Evolutionary conservation across 2,113 vertebrate genomes (phyloP).

Genomic region (Kryptolebias marmoratus): DNA sequence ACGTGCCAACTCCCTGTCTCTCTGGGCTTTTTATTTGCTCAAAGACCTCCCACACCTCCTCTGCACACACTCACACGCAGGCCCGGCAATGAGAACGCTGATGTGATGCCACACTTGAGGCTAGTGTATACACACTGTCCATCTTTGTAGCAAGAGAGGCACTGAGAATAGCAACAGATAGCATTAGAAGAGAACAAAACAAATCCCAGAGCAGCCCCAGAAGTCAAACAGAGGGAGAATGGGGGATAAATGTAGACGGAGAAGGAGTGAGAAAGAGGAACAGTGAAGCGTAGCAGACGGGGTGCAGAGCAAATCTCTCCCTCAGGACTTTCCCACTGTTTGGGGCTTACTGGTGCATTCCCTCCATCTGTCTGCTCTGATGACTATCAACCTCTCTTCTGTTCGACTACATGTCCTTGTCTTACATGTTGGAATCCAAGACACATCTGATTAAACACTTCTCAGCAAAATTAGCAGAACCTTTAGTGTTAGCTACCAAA

Average conservation of each 20-base stretch:
- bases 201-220: slow-evolving; percentile 45
- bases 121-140: slow-evolving; percentile 46
- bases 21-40: slow-evolving; percentile 19
- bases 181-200: slow-evolving; percentile 51
- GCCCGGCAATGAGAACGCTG: slow-evolving; percentile 7
- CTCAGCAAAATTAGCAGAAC: not conserved
- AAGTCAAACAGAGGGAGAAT: slow-evolving; percentile 51
- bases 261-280: slow-evolving; percentile 26
- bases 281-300: slow-evolving; percentile 32
- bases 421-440: slow-evolving; percentile 21
- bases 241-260: slow-evolving; percentile 10
- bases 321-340: slow-evolving; percentile 58
- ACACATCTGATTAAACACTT: slow-evolving; percentile 27
- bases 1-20: slow-evolving; percentile 27
- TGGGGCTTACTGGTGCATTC: slow-evolving; percentile 43
- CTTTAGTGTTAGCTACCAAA: not conserved
- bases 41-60: slow-evolving; percentile 8
- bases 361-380: slow-evolving; percentile 48
- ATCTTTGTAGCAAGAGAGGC: slow-evolving; percentile 28
- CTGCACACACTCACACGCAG: slow-evolving; percentile 15
- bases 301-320: slow-evolving; percentile 62
- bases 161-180: slow-evolving; percentile 61
- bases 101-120: slow-evolving; percentile 46
- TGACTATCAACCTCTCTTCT: slow-evolving; percentile 20
- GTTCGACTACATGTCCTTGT: not conserved